Evolutionary conservation across 2,797 vertebrate genomes (phyloP).

Genomic region (Smutsia gigantea): DNA sequence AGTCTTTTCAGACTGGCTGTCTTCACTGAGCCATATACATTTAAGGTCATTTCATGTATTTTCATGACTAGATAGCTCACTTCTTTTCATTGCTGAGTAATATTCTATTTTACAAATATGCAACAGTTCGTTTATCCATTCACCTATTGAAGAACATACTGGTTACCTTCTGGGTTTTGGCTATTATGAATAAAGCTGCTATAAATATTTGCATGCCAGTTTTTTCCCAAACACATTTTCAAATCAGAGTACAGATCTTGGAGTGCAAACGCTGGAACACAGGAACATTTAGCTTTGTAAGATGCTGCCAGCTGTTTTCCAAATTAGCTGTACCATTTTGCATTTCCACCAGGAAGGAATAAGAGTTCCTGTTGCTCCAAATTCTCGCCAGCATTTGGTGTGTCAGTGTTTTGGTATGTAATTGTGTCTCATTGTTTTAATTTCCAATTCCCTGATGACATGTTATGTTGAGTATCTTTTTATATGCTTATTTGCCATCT

Average conservation of each 20-base stretch:
- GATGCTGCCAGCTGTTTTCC: background rate
- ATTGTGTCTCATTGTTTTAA: background rate
- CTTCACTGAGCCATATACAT: background rate
- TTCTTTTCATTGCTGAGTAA: background rate
- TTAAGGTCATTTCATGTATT: background rate
- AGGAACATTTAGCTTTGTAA: background rate
- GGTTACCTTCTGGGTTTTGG: background rate
- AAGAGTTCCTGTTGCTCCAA: background rate
- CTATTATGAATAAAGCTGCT: constrained; percentile 1
- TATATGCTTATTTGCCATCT: background rate
- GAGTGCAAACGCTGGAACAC: background rate
- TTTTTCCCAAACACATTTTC: constrained; percentile 15
- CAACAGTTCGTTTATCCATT: background rate
- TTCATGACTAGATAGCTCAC: background rate
- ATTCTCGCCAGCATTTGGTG: background rate
- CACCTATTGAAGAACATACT: background rate
- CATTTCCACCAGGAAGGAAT: background rate
- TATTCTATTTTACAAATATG: background rate
- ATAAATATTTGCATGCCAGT: background rate
- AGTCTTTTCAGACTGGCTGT: background rate
- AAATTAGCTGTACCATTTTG: background rate
- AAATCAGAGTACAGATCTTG: background rate
- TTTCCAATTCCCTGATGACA: background rate
- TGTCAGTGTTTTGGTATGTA: background rate
- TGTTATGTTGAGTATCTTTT: background rate